Conservation (phyloP, 1,140 invertebrate genomes). For the Teleogryllus occipitalis region DNA sequence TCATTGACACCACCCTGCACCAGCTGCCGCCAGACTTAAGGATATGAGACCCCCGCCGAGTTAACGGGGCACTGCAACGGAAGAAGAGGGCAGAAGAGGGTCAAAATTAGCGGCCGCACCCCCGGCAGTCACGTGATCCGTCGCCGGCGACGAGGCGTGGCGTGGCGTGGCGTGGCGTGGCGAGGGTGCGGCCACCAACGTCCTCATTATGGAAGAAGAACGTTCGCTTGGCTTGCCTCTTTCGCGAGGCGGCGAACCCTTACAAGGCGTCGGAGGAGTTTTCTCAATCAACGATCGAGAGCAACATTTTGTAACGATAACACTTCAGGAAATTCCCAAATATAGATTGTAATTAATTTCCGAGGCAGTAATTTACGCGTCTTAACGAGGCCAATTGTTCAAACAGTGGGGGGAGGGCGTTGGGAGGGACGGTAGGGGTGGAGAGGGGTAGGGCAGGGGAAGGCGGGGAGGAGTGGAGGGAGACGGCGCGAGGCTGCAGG, state of each 20-base stretch:
- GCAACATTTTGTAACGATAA: conserved; percentile 1
- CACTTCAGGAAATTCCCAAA: background rate
- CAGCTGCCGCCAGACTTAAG: too few relatives aligned
- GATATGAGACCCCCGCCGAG: too few relatives aligned
- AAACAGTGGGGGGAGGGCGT: background rate
- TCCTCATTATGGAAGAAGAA: background rate
- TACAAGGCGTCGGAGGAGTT: background rate
- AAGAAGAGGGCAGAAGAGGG: too few relatives aligned
- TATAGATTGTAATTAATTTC: background rate
- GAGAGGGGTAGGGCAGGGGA: background rate
- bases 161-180: too few relatives aligned
- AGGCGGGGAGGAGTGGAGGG: background rate
- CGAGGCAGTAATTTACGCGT: background rate
- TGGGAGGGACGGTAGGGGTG: background rate
- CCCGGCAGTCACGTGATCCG: too few relatives aligned
- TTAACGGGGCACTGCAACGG: too few relatives aligned
- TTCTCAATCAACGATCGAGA: background rate
- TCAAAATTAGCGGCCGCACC: too few relatives aligned
- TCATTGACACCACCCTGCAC: too few relatives aligned
- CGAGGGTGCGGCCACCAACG: background rate
- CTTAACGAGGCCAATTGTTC: background rate
- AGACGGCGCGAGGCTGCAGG: background rate
- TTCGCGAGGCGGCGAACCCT: background rate
- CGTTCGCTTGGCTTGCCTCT: background rate
- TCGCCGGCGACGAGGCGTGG: too few relatives aligned